Evolutionary conservation across 1,140 invertebrate species (phyloP).

Genomic region (Calycopis cecrops): DNA sequence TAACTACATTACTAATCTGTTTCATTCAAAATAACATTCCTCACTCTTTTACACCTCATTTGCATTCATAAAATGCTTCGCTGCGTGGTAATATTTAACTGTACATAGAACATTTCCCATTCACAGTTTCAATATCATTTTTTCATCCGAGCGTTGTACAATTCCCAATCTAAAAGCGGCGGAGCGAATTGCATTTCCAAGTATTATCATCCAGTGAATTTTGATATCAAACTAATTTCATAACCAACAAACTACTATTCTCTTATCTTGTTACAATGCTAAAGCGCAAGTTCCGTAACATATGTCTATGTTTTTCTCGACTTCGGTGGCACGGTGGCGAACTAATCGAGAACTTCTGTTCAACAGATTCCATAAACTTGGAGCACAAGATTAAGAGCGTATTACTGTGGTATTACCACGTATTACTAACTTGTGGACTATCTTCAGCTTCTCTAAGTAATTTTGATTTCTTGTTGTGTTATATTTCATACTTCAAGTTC

Average conservation of each 20-base stretch:
- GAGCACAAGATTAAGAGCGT: neutral
- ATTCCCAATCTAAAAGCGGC: neutral
- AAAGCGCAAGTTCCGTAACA: neutral
- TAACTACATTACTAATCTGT: too few relatives aligned
- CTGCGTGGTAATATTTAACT: too few relatives aligned
- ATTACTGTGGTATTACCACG: neutral
- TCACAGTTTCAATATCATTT: too few relatives aligned
- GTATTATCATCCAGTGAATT: constrained; percentile 7
- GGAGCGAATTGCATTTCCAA: neutral
- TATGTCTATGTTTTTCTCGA: constrained; percentile 5
- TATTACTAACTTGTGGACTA: too few relatives aligned
- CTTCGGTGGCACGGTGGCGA: constrained; percentile 2
- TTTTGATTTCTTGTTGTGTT: too few relatives aligned
- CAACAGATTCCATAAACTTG: constrained; percentile 12
- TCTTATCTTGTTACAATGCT: neutral
- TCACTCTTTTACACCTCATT: neutral
- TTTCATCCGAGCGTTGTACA: too few relatives aligned
- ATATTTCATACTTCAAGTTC: too few relatives aligned
- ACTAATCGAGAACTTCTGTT: constrained; percentile 25
- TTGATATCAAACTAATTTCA: constrained; percentile 2
- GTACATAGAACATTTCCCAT: too few relatives aligned
- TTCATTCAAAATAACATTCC: too few relatives aligned
- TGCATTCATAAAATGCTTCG: too few relatives aligned
- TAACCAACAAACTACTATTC: too few relatives aligned
- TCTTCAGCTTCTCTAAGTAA: too few relatives aligned